Evolutionary conservation across 2,888 invertebrate species (phyloP).

Genomic region (Tridacna crocea): DNA sequence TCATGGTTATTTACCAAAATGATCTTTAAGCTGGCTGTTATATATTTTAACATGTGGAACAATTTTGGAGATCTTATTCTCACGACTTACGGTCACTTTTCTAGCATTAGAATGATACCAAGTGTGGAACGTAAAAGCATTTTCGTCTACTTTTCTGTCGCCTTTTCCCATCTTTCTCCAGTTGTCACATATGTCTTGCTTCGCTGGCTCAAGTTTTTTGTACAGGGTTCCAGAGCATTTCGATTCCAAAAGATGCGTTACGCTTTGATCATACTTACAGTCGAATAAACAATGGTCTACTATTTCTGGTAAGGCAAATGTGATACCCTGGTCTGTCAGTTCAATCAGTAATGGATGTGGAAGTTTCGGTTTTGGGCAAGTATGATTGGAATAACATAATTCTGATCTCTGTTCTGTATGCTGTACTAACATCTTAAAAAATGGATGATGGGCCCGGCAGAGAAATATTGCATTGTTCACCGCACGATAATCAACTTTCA

Average conservation of each 20-base stretch:
- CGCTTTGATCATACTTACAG: neutral
- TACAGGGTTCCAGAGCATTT: neutral
- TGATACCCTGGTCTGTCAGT: neutral
- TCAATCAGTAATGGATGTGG: neutral
- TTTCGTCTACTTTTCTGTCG: neutral
- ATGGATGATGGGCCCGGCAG: conserved; percentile 9
- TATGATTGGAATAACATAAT: neutral
- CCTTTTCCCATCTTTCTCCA: conserved; percentile 14
- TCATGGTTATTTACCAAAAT: neutral
- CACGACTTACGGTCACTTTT: neutral
- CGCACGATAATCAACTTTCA: conserved; percentile 3
- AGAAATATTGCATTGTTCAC: too few species aligned
- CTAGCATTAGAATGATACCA: conserved; percentile 12
- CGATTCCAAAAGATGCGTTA: neutral
- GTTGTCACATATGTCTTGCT: too few species aligned
- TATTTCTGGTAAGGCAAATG: neutral
- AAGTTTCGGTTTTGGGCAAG: neutral
- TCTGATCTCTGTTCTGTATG: neutral
- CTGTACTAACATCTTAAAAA: conserved; percentile 8
- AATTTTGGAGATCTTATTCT: conserved; percentile 11
- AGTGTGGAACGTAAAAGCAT: conserved; percentile 5
- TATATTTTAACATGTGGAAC: conserved; percentile 9
- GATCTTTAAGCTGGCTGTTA: conserved; percentile 1
- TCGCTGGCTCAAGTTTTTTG: neutral
- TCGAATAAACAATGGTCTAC: conserved; percentile 6